These are phyloP conservation scores for Crypturellus tataupa DNA, from an alignment of 2,797 vertebrate species.

Conservation along the genomic window DNA sequence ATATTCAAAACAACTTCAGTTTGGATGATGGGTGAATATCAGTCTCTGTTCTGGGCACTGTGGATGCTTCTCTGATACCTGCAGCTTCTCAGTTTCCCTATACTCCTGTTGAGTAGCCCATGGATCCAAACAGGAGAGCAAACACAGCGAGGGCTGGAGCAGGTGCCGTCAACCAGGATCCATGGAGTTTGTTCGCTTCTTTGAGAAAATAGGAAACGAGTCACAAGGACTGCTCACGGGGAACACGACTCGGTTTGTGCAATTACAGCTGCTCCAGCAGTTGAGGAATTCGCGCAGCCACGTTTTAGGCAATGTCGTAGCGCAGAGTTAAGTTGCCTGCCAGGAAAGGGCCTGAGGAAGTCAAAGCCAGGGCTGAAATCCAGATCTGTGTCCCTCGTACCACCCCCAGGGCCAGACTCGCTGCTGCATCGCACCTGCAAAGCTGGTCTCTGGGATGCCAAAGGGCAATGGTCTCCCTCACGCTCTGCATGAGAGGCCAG, in stretches of 20 bases:
- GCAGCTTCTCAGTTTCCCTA: background rate
- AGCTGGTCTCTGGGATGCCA: background rate
- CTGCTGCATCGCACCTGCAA: background rate
- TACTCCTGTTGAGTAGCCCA: background rate
- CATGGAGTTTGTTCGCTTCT: background rate
- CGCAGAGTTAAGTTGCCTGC: accelerated
- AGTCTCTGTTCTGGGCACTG: background rate
- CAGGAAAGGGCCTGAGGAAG: background rate
- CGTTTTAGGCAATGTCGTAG: background rate
- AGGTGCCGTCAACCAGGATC: background rate
- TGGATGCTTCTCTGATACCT: accelerated
- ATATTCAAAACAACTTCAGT: accelerated
- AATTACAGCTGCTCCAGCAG: background rate
- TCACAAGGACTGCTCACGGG: background rate
- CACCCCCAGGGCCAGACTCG: background rate
- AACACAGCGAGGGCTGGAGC: accelerated
- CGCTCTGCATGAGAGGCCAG: accelerated
- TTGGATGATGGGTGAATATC: background rate
- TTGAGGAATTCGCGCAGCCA: background rate
- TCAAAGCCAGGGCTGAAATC: background rate
- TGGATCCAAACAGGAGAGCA: accelerated
- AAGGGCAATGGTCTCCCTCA: background rate
- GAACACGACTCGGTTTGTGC: background rate
- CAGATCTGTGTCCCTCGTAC: background rate
- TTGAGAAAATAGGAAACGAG: background rate